Conservation (phyloP, 2,113 vertebrate species). For the Erinaceus europaeus region DNA sequence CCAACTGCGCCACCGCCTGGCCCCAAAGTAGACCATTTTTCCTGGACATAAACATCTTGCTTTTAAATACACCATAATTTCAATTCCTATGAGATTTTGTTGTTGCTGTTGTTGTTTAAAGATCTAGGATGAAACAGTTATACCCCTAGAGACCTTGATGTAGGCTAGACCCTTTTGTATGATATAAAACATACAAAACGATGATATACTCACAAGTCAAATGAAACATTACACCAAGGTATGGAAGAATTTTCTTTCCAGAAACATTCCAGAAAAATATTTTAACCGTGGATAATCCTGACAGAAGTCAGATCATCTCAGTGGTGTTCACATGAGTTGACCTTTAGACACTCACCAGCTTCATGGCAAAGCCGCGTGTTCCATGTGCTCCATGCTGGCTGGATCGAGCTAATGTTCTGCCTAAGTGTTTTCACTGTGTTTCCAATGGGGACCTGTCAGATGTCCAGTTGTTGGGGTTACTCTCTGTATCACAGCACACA, state of each 20-base stretch:
- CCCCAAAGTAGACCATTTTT: background rate
- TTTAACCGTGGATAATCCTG: background rate
- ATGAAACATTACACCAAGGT: background rate
- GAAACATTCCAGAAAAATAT: background rate
- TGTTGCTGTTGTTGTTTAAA: background rate
- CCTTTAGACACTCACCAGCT: background rate
- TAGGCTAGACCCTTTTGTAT: background rate
- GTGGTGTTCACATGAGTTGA: background rate
- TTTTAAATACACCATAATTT: too few relatives aligned
- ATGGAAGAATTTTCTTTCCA: background rate
- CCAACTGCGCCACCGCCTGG: too few relatives aligned
- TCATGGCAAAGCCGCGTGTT: background rate
- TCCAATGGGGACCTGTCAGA: background rate
- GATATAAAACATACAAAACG: background rate
- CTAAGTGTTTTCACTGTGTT: constrained; percentile 36
- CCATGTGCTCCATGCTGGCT: background rate
- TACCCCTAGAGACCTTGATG: background rate
- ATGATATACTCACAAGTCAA: background rate
- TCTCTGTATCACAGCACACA: background rate
- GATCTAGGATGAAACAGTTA: background rate
- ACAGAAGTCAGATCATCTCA: background rate
- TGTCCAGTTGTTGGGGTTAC: background rate
- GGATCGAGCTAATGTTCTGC: background rate
- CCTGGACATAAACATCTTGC: background rate
- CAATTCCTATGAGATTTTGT: too few relatives aligned